A percentile compares a stretch with the other conserved stretches of the same genome.
These are phyloP conservation scores for Rhinopomastus cyanomelas DNA, from an alignment of 2,113 vertebrate species.

Conservation along the genomic window DNA sequence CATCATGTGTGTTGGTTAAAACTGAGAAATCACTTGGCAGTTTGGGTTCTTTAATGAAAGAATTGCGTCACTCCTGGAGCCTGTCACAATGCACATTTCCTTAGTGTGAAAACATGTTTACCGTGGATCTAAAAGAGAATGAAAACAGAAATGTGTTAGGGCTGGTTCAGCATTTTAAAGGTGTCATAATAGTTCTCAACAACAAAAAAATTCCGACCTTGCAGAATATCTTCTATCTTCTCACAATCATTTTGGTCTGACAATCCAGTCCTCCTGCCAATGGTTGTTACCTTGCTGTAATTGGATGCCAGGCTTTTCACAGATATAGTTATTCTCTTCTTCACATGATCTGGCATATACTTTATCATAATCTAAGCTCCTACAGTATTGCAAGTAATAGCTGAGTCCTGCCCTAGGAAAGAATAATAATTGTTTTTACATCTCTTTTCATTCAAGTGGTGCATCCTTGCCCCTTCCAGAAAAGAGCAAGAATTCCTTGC, in stretches of 20 bases:
- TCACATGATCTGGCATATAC: accelerated
- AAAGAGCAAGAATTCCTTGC: not conserved
- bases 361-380: accelerated
- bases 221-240: not conserved
- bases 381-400: accelerated
- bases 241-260: not conserved
- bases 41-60: not conserved
- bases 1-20: not conserved
- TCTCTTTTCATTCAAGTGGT: not conserved
- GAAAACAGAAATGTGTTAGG: not conserved
- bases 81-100: accelerated
- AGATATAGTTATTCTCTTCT: accelerated
- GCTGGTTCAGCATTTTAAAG: not conserved
- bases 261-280: not conserved
- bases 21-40: not conserved
- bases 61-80: not conserved
- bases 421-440: not conserved
- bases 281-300: not conserved
- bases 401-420: accelerated
- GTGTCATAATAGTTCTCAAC: too few relatives aligned
- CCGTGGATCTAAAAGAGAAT: not conserved
- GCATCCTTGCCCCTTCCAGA: not conserved
- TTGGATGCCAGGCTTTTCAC: not conserved
- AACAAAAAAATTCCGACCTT: not conserved
- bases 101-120: not conserved